A percentile compares a stretch with the other conserved stretches of the same genome.
These are phyloP conservation scores for Lycaon pictus DNA, from an alignment of 2,113 vertebrate species.

Conservation along the genomic window DNA sequence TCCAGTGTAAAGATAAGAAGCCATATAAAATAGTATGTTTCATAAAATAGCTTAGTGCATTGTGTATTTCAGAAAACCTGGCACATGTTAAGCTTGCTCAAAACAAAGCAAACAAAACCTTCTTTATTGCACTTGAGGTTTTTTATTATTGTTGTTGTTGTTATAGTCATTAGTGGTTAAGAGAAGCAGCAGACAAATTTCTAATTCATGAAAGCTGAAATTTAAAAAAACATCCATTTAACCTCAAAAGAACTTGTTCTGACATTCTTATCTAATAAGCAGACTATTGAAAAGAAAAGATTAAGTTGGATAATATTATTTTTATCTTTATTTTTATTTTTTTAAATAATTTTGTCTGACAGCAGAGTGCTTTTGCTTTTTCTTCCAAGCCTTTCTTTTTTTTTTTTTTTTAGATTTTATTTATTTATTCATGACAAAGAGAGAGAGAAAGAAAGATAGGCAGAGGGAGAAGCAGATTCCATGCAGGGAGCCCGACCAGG, in stretches of 20 bases:
- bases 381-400: no score
- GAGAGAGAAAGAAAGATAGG: no score
- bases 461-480: no score
- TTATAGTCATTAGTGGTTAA: not conserved
- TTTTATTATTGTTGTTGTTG: not conserved
- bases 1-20: conserved; percentile 72
- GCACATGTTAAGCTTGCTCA: conserved; percentile 53
- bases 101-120: conserved; percentile 21
- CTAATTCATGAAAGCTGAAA: conserved; percentile 59
- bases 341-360: no score
- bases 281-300: conserved; percentile 3
- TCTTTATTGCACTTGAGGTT: not conserved
- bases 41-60: conserved; percentile 68
- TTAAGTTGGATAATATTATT: conserved; percentile 47
- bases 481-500: no score
- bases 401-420: no score
- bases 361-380: no score
- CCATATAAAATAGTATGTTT: conserved; percentile 80
- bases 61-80: conserved; percentile 60
- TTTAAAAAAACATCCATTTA: not conserved
- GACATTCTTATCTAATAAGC: not conserved
- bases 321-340: not conserved
- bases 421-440: no score
- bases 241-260: conserved; percentile 23
- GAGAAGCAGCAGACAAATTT: conserved; percentile 11